These are phyloP conservation scores for Thymelicus sylvestris DNA, from an alignment of 2,888 invertebrate genomes.

Conservation along the genomic window DNA sequence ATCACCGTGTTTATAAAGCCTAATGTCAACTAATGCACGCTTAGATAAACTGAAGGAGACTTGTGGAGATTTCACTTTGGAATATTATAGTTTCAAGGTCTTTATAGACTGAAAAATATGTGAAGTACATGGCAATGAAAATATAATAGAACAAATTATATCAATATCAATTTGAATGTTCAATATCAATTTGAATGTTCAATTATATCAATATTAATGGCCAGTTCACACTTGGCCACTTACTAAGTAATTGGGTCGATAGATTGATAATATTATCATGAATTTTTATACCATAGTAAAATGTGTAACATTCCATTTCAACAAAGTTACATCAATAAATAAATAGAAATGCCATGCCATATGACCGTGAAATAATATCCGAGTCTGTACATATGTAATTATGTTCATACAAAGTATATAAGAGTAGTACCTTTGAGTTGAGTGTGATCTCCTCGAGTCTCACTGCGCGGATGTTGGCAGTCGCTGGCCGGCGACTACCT, in stretches of 20 bases:
- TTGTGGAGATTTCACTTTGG: slow-evolving; percentile 58
- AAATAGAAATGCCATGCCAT: background rate
- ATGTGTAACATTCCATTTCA: too few species aligned
- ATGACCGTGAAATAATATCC: too few species aligned
- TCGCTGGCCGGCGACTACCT: slow-evolving; percentile 79
- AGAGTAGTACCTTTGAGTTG: background rate
- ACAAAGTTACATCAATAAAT: background rate
- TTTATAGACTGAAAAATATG: slow-evolving; percentile 5
- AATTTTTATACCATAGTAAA: too few species aligned
- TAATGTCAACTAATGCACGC: slow-evolving; percentile 71
- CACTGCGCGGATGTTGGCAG: slow-evolving; percentile 79
- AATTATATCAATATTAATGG: too few species aligned
- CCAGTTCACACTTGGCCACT: too few species aligned
- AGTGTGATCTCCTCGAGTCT: slow-evolving; percentile 57
- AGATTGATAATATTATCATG: too few species aligned
- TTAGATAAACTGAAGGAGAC: slow-evolving; percentile 68
- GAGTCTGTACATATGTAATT: background rate
- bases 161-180: too few species aligned
- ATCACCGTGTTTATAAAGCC: slow-evolving; percentile 59
- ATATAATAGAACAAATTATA: too few species aligned
- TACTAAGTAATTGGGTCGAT: too few species aligned
- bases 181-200: too few species aligned
- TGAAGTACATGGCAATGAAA: background rate
- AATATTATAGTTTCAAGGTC: slow-evolving; percentile 17
- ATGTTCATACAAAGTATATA: background rate